phyloP scores from a whole-genome alignment of 2,888 invertebrate genomes.

The Caenorhabditis sp. region DNA sequence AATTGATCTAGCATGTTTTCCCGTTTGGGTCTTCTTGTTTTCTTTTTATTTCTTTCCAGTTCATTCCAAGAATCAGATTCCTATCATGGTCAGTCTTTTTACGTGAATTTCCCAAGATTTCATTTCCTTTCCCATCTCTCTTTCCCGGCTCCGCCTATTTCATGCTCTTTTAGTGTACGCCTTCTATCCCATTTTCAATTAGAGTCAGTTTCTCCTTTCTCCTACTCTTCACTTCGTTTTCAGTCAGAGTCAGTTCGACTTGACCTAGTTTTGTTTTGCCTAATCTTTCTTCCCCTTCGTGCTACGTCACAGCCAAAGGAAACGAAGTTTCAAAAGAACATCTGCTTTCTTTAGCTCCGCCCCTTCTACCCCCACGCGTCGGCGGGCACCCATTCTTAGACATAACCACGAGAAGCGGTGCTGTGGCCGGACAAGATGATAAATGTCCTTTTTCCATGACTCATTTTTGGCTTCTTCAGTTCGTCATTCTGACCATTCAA shows the following conservation, averaged over 20 bases:
- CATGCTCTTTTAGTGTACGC: conserved; percentile 52
- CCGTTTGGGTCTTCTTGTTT: neutral
- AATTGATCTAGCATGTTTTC: conserved; percentile 31
- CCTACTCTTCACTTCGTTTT: neutral
- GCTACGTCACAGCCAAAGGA: conserved; percentile 40
- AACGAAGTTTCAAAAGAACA: conserved; percentile 45
- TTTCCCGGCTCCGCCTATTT: conserved; percentile 15
- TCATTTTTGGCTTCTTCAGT: conserved; percentile 9
- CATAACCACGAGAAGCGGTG: conserved; percentile 17
- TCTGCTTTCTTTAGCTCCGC: conserved; percentile 26
- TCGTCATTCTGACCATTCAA: neutral
- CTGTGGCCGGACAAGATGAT: conserved; percentile 1
- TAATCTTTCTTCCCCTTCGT: neutral
- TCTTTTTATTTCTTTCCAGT: neutral
- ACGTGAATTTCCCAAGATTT: conserved; percentile 54
- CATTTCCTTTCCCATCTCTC: conserved; percentile 23
- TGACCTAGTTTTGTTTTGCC: neutral
- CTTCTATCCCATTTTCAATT: conserved; percentile 54
- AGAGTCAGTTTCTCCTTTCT: conserved; percentile 16
- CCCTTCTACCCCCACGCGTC: conserved; percentile 12
- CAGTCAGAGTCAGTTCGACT: too few relatives aligned
- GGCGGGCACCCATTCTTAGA: conserved; percentile 1
- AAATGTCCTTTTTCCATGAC: conserved; percentile 28
- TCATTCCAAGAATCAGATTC: conserved; percentile 1
- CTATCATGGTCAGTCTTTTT: conserved; percentile 16